phyloP scores from a whole-genome alignment of 1,140 invertebrate genomes.

The Pseudomyrmex gracilis region DNA sequence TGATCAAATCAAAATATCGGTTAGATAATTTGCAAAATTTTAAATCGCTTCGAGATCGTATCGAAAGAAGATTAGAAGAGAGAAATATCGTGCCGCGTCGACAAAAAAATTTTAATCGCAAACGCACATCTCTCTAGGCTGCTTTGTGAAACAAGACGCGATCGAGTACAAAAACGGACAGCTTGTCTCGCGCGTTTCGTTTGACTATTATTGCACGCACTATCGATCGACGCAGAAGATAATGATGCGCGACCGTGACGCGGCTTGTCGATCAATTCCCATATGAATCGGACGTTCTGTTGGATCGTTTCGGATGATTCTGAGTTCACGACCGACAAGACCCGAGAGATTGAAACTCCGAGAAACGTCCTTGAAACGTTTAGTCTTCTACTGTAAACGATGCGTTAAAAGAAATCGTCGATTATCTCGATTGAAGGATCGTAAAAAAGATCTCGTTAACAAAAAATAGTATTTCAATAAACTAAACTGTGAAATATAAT shows the following conservation, averaged over 20 bases:
- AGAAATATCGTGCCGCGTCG: not conserved
- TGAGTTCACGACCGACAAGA: slow-evolving; percentile 5
- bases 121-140: not conserved
- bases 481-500: too few species aligned
- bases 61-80: not conserved
- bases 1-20: not conserved
- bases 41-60: not conserved
- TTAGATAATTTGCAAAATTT: too few species aligned
- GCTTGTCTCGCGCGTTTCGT: slow-evolving; percentile 3
- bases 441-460: too few species aligned
- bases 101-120: slow-evolving; percentile 17
- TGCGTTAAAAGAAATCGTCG: slow-evolving; percentile 7
- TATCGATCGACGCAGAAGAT: slow-evolving; percentile 32
- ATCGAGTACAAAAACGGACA: not conserved
- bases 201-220: not conserved
- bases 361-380: not conserved
- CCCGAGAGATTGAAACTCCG: not conserved
- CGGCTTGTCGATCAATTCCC: slow-evolving; percentile 40
- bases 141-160: slow-evolving; percentile 13
- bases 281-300: slow-evolving; percentile 29
- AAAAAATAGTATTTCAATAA: too few species aligned
- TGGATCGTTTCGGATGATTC: not conserved
- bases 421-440: not conserved
- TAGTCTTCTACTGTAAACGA: not conserved
- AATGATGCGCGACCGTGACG: slow-evolving; percentile 25